Base-by-base conservation (phyloP, 2,888 invertebrate species). In the Mythimna impura region DNA sequence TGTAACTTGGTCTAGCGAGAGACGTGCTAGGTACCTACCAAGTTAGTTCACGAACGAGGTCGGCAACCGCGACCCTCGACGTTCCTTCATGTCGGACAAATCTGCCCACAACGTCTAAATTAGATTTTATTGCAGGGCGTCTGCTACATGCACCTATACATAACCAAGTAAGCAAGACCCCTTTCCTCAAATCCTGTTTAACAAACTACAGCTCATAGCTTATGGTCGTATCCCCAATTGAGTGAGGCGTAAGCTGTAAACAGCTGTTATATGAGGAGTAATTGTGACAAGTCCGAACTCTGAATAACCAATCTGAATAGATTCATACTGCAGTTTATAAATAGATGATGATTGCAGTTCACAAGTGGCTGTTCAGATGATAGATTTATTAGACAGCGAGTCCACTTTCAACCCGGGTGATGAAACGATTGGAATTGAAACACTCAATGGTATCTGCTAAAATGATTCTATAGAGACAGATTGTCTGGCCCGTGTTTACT, bases 41-140 rank as follows among this genome's bases (percentile, higher is more conserved):
- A 85, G 85, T 85, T 73, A 83, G 77, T 83, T 69, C 71, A 73
- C 62, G 62, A 71, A 77, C 80, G 90, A 93, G 96, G 95, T 96
- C 95, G 93, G 92, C 94, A 94, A 95, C 95, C 95, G 94, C 90
- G 90, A 92, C 93, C 93, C 92, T 89, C 89, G 58, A 87, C 88
- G 89, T 87, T 88, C 89, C 93, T 88, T 92, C 91, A 89, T 89
- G 91, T 90, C 93, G 92, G 93, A 95, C 94, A 95, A 95, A 95
- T 95, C 96, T 94, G 94, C 91, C 89, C 89, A 90, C 92, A 89
- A 95, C 93, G 95, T 95, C 95, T 96, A 96, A 96, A 96, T 96
- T 96, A 95, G 96, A 96, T 96, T 96, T 96, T 96, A 96, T 95
- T 95, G 93, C 95, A 88, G 91, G 91, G 91, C 95, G 95, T 94